Conservation (phyloP, 1,140 invertebrate species). For the Drosophila parvula region DNA sequence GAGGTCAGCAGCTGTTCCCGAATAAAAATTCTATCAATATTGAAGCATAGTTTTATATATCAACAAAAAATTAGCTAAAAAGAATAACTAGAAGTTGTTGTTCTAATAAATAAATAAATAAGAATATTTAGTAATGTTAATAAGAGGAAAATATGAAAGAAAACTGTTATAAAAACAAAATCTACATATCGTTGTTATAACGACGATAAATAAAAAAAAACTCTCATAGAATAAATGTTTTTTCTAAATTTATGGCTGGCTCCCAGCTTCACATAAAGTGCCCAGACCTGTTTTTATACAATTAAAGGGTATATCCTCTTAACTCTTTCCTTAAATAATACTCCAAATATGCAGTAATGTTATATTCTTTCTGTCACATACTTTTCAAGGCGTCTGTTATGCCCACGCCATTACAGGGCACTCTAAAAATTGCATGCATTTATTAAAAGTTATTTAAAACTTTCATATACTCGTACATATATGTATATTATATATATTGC, state of each 20-base stretch:
- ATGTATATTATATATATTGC: neutral
- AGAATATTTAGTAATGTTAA: too few relatives aligned
- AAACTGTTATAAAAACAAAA: neutral
- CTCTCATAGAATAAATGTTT: too few relatives aligned
- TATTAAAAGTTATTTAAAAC: constrained; percentile 19
- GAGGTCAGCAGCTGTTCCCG: constrained; percentile 3
- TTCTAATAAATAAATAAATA: too few relatives aligned
- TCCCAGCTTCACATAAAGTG: neutral
- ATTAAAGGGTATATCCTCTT: neutral
- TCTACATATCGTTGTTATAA: neutral
- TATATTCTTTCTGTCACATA: neutral
- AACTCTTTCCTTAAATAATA: too few relatives aligned
- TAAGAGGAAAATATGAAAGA: neutral
- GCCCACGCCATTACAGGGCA: neutral
- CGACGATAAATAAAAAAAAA: too few relatives aligned
- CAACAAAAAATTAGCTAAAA: neutral
- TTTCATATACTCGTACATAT: neutral
- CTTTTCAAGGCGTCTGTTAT: neutral
- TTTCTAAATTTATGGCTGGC: too few relatives aligned
- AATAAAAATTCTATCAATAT: neutral
- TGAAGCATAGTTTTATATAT: neutral
- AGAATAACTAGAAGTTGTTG: too few relatives aligned
- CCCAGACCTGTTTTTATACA: neutral
- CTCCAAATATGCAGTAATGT: too few relatives aligned
- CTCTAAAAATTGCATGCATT: constrained; percentile 11